Percentiles rank a stretch among this genome's conserved stretches.
phyloP scores from a whole-genome alignment of 1,140 invertebrate species.

The Spodoptera frugiperda region DNA sequence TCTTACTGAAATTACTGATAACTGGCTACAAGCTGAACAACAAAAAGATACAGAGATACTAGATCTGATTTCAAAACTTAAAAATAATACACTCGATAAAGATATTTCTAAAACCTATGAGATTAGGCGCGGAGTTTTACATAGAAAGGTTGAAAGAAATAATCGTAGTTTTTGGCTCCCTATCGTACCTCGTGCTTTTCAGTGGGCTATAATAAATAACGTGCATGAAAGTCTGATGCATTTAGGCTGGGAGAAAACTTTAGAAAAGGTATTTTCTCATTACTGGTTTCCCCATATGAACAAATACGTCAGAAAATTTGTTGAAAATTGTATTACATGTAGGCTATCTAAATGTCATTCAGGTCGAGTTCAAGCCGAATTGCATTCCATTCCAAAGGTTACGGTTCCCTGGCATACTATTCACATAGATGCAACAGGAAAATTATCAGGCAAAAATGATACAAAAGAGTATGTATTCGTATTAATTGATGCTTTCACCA shows the following conservation, averaged over 20 bases:
- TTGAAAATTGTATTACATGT: constrained; percentile 45
- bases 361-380: constrained; percentile 38
- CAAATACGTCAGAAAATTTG: constrained; percentile 46
- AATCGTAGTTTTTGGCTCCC: constrained; percentile 8
- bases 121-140: not conserved
- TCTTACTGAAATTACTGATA: not conserved
- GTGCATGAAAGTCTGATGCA: constrained; percentile 45
- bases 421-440: constrained; percentile 39
- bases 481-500: constrained; percentile 52
- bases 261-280: constrained; percentile 41
- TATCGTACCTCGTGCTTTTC: constrained; percentile 6
- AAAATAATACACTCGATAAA: not conserved
- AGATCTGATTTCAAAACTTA: not conserved
- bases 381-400: constrained; percentile 49
- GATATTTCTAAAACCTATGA: constrained; percentile 16
- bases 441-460: constrained; percentile 48
- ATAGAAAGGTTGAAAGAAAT: constrained; percentile 20
- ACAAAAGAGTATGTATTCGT: constrained; percentile 48
- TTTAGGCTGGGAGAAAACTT: constrained; percentile 45
- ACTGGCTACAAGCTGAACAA: not conserved
- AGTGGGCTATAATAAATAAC: constrained; percentile 39
- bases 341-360: constrained; percentile 25
- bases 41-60: not conserved
- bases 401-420: constrained; percentile 48
- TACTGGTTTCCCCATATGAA: constrained; percentile 45